These are phyloP conservation scores for Micropterix aruncella DNA, from an alignment of 2,888 invertebrate genomes.

Conservation along the genomic window DNA sequence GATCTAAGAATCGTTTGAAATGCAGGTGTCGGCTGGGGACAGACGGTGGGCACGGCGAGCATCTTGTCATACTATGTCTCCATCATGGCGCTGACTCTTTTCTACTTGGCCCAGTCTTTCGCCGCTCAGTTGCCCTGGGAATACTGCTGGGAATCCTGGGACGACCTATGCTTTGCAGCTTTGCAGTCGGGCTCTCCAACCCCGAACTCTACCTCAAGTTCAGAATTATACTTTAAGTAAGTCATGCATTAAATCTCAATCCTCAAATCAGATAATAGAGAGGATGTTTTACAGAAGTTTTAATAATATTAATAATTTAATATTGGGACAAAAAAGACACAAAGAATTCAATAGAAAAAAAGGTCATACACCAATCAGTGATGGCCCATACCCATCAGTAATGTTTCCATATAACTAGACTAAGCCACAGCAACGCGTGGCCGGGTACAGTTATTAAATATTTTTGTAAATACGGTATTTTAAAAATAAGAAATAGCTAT, in stretches of 20 bases:
- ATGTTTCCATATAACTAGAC: too few relatives aligned
- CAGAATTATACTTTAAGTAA: slow-evolving; percentile 44
- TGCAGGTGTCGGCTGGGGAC: slow-evolving; percentile 57
- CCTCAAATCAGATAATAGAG: slow-evolving; percentile 1
- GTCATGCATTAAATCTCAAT: slow-evolving; percentile 14
- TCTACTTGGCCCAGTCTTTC: slow-evolving; percentile 60
- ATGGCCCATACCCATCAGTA: too few relatives aligned
- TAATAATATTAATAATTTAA: too few relatives aligned
- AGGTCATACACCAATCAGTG: too few relatives aligned
- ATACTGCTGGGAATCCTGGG: slow-evolving; percentile 44
- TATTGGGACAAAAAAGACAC: too few relatives aligned
- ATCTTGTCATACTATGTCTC: slow-evolving; percentile 67
- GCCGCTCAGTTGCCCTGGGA: slow-evolving; percentile 59
- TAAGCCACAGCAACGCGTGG: too few relatives aligned
- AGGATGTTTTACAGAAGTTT: too few relatives aligned
- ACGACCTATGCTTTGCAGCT: slow-evolving; percentile 26
- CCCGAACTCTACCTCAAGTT: slow-evolving; percentile 30
- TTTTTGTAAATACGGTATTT: too few relatives aligned
- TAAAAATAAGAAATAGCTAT: too few relatives aligned
- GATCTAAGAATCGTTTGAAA: too few relatives aligned
- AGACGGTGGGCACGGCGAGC: slow-evolving; percentile 43
- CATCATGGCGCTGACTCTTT: slow-evolving; percentile 57
- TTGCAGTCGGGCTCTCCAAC: slow-evolving; percentile 12
- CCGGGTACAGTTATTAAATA: too few relatives aligned
- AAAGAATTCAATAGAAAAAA: too few relatives aligned